Evolutionary conservation across 2,888 invertebrate species (phyloP), one percentile per base, ranked within the genome.

Genomic region (Syritta pipiens): DNA sequence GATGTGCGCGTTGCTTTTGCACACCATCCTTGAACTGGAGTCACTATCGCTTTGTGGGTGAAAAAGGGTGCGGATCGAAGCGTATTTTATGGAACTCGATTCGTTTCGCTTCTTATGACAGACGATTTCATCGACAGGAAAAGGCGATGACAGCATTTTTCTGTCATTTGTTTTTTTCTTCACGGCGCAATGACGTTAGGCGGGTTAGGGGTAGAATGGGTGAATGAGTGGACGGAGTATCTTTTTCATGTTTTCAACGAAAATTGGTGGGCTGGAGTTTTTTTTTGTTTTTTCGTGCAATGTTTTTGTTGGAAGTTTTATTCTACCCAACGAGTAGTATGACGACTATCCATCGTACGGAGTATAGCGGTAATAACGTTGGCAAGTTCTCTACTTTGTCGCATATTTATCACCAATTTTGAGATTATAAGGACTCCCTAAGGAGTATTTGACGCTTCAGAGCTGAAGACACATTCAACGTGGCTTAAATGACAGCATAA

Each of bases 71-170:
- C 67, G 60, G 67, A 72, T 72, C 65, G 72, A 72, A 77, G 67
- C 19, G 55, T 49, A 67, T 79, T 79, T 72, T 79, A 79, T 79
- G 72, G 53, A 49, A 67, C 72, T 72, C 65, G 67, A 67, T 67
- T 62, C 77, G 60, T 55, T 72, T 42, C 48, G 55, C 60, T 79
- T 79, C 72, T 79, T 79, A 79, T 72, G 77, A 79, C 60, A 67
- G 65, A 72, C 72, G 72, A 67, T 79, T 79, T 79, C 77, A 79
- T 79, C 77, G 77, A 72, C 77, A 67, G 67, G 59, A 79, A 77
- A 79, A 72, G 72, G 49, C 72, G 77, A 79, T 79, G 77, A 79
- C 77, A 72, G 72, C 72, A 79, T 72, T 67, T 77, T 77, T 77
- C 71, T 77, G 59, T 72, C 63, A 72, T 65, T 65, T 26, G 60